phyloP scores from a whole-genome alignment of 2,113 vertebrate genomes.

The Neodon shergylaensis region DNA sequence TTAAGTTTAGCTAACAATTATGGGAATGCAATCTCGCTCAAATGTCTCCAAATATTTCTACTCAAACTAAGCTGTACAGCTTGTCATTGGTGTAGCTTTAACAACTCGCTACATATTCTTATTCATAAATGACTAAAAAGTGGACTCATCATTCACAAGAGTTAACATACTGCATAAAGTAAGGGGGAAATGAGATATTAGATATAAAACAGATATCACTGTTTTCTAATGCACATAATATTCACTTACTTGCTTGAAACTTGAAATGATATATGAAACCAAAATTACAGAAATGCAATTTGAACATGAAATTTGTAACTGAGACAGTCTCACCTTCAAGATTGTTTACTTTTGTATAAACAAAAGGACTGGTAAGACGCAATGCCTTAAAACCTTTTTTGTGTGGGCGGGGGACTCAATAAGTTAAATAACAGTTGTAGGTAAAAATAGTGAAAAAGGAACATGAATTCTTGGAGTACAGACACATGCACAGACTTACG shows the following conservation, averaged over 20 bases:
- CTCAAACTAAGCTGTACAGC: neutral
- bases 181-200: neutral
- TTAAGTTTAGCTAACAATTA: constrained; percentile 20
- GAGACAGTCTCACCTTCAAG: neutral
- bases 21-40: neutral
- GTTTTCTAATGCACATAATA: neutral
- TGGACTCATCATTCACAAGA: constrained; percentile 2
- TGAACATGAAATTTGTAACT: constrained; percentile 32
- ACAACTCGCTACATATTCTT: neutral
- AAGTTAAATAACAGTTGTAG: constrained; percentile 21
- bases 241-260: constrained; percentile 16
- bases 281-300: constrained; percentile 47
- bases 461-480: neutral
- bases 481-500: neutral
- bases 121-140: constrained; percentile 7
- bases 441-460: constrained; percentile 7
- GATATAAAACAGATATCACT: neutral
- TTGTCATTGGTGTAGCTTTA: constrained; percentile 7
- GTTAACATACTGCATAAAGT: constrained; percentile 44
- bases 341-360: constrained; percentile 20
- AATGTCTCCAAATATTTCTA: constrained; percentile 27
- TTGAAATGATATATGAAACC: neutral
- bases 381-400: constrained; percentile 17
- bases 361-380: neutral
- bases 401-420: neutral